A percentile compares a stretch with the other conserved stretches of the same genome.
phyloP scores from a whole-genome alignment of 2,888 invertebrate genomes.

The Sarcophaga subvicina region DNA sequence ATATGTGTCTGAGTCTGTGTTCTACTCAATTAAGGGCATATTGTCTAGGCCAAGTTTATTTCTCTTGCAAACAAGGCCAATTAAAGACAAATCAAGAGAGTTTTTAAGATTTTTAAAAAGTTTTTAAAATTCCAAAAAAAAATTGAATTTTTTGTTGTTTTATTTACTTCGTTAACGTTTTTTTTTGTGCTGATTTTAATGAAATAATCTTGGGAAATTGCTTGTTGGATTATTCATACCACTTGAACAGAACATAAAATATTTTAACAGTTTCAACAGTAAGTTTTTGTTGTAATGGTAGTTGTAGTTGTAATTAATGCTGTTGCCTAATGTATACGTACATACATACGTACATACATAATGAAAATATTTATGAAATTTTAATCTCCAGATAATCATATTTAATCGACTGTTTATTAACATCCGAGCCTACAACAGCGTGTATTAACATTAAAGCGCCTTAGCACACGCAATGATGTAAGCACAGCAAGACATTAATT shows the following conservation, averaged over 20 bases:
- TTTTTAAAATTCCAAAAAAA: too few species aligned
- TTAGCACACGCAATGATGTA: background rate
- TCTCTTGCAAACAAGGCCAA: background rate
- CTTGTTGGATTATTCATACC: background rate
- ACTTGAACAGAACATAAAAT: background rate
- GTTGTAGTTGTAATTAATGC: background rate
- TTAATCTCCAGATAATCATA: conserved; percentile 31
- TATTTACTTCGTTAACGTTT: background rate
- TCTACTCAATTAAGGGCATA: background rate
- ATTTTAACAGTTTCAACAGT: too few species aligned
- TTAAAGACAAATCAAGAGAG: too few species aligned
- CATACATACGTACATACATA: background rate
- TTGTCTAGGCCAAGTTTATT: background rate
- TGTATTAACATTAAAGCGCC: background rate
- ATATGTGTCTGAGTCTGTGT: background rate
- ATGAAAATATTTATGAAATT: conserved; percentile 33
- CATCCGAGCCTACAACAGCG: background rate
- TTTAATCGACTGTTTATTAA: conserved; percentile 26
- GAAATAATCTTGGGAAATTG: background rate
- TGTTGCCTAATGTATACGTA: background rate
- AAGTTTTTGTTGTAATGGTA: background rate
- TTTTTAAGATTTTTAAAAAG: too few species aligned
- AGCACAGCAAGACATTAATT: background rate
- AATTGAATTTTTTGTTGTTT: too few species aligned
- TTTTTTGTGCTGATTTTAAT: background rate